Evolutionary conservation across 92 coral and sea anemone species (phyloP).

Genomic region (Ricordea florida): DNA sequence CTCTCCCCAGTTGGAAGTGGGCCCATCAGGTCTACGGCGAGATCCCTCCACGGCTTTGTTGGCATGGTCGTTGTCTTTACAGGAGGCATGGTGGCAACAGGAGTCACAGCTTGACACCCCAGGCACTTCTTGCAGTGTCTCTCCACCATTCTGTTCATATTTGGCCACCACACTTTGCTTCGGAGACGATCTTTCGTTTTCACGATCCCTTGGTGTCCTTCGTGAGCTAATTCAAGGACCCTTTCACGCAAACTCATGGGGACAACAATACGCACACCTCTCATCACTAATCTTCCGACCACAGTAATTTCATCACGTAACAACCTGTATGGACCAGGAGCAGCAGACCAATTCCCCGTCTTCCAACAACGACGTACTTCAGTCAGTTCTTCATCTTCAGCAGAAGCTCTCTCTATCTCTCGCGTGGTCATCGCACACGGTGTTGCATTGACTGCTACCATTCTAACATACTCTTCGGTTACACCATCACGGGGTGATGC

Average conservation of each 20-base stretch:
- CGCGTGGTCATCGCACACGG: slow-evolving; percentile 43
- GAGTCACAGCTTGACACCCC: no score
- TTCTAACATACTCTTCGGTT: slow-evolving; percentile 16
- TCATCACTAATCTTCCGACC: slow-evolving; percentile 30
- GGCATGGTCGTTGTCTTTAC: no score
- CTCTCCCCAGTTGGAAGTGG: no score
- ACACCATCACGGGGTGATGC: neutral
- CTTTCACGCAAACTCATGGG: neutral
- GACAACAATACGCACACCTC: slow-evolving; percentile 37
- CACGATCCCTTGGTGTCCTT: slow-evolving; percentile 12
- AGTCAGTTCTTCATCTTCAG: slow-evolving; percentile 29
- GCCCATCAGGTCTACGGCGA: no score
- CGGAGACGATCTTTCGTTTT: no score
- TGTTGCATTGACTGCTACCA: slow-evolving; percentile 38
- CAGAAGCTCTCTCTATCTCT: slow-evolving; percentile 41
- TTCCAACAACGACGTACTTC: slow-evolving; percentile 17
- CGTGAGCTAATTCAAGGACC: slow-evolving; percentile 17
- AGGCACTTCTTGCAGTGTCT: no score
- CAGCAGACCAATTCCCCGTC: slow-evolving; percentile 16
- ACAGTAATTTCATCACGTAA: slow-evolving; percentile 18
- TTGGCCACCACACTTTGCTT: no score
- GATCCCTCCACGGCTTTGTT: no score
- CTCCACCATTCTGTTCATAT: no score
- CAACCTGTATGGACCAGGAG: slow-evolving; percentile 3
- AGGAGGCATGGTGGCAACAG: no score